Evolutionary conservation across 2,797 vertebrate species (phyloP).

Genomic region (Perodicticus potto): DNA sequence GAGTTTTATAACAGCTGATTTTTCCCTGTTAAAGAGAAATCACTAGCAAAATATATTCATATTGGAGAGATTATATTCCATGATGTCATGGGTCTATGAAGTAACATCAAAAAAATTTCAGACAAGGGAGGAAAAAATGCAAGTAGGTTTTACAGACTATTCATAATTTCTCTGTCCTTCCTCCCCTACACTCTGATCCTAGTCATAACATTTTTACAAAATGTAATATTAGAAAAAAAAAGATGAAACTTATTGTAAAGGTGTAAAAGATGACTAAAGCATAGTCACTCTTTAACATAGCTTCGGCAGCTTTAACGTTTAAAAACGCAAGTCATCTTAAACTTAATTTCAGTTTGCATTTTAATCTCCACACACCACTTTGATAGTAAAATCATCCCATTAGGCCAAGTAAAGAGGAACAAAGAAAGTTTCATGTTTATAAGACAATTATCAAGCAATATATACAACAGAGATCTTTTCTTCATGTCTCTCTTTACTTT

Average conservation of each 20-base stretch:
- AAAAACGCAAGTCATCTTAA: slow-evolving; percentile 13
- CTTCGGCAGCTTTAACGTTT: slow-evolving; percentile 5
- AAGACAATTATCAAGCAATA: neutral
- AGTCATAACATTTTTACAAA: slow-evolving; percentile 28
- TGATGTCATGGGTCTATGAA: neutral
- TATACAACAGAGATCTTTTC: neutral
- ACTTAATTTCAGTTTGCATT: neutral
- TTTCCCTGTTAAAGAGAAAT: neutral
- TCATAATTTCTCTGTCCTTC: neutral
- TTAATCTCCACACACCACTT: neutral
- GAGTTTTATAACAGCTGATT: neutral
- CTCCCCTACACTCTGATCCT: neutral
- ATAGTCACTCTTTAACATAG: neutral
- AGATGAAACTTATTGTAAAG: neutral
- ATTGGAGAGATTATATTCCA: neutral
- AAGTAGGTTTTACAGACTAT: neutral
- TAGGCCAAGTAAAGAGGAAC: neutral
- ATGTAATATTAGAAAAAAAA: neutral
- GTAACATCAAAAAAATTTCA: neutral
- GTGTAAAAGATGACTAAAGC: neutral
- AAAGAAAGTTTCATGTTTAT: neutral
- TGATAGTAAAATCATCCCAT: slow-evolving; percentile 15
- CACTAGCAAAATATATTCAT: slow-evolving; percentile 2
- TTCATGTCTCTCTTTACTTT: neutral
- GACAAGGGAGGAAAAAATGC: neutral